Evolutionary conservation across 1,140 invertebrate species (phyloP).

Genomic region (Caenorhabditis briggsae): DNA sequence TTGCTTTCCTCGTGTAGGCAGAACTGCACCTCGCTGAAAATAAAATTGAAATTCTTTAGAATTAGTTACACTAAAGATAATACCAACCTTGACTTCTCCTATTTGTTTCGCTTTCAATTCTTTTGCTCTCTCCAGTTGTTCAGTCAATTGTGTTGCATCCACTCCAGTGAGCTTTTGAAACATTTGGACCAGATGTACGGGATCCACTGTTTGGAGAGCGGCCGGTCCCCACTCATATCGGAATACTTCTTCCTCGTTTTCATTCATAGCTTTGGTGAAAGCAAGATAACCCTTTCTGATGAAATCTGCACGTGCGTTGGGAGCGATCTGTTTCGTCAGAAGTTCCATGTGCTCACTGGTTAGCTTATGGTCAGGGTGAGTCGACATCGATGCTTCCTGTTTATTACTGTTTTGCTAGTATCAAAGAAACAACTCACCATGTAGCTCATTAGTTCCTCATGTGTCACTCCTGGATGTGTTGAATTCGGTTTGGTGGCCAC

Average conservation of each 20-base stretch:
- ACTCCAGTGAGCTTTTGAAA: conserved; percentile 9
- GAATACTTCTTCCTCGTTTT: conserved; percentile 31
- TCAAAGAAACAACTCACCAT: not conserved
- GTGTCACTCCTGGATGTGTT: not conserved
- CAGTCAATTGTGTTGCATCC: not conserved
- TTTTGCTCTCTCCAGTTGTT: not conserved
- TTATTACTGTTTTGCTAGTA: no score
- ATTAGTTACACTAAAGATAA: not conserved
- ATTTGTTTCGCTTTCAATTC: not conserved
- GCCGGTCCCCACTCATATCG: conserved; percentile 36
- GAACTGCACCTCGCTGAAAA: not conserved
- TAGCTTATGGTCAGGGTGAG: not conserved
- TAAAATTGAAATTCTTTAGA: not conserved
- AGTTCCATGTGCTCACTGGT: not conserved
- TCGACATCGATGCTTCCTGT: not conserved
- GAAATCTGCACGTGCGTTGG: not conserved
- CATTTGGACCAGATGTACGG: not conserved
- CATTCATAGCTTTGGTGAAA: not conserved
- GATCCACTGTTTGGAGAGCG: not conserved
- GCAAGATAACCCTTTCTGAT: conserved; percentile 18
- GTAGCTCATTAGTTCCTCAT: conserved; percentile 13
- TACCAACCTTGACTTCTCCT: not conserved
- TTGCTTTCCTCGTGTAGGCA: no score
- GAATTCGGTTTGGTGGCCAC: not conserved
- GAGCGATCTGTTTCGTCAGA: not conserved